A percentile compares a stretch with the other conserved stretches of the same genome.
phyloP scores from a whole-genome alignment of 1,140 invertebrate species.

The Aphis craccivora region DNA sequence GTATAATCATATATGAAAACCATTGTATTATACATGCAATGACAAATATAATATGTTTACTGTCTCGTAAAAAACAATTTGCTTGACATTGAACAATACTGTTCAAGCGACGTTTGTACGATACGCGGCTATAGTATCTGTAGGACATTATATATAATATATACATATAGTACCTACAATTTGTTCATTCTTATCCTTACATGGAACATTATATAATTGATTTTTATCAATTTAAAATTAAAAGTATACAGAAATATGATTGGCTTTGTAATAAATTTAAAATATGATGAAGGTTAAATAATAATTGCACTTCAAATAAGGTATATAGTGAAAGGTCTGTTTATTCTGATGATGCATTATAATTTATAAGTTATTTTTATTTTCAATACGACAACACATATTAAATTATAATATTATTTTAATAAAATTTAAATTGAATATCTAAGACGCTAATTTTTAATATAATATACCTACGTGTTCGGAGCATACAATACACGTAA shows the following conservation, averaged over 20 bases:
- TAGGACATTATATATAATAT: not conserved
- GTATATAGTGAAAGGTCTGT: not conserved
- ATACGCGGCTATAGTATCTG: not conserved
- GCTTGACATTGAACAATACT: constrained; percentile 22
- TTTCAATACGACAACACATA: too few species aligned
- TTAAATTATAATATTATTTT: not conserved
- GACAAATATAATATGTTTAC: constrained; percentile 14
- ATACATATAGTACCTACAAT: not conserved
- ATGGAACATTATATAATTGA: not conserved
- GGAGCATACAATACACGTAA: too few species aligned
- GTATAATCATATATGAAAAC: not conserved
- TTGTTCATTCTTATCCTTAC: not conserved
- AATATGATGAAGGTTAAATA: not conserved
- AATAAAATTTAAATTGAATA: not conserved
- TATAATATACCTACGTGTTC: too few species aligned
- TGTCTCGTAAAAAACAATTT: constrained; percentile 34
- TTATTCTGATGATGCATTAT: not conserved
- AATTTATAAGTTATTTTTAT: constrained; percentile 13
- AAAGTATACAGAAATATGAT: not conserved
- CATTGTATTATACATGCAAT: constrained; percentile 39
- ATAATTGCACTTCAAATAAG: not conserved
- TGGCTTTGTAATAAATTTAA: not conserved
- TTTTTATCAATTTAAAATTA: not conserved
- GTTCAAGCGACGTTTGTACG: not conserved
- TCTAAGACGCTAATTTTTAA: too few species aligned